Evolutionary conservation across 2,888 invertebrate genomes (phyloP).

Genomic region (Amphipyra tragopoginis): DNA sequence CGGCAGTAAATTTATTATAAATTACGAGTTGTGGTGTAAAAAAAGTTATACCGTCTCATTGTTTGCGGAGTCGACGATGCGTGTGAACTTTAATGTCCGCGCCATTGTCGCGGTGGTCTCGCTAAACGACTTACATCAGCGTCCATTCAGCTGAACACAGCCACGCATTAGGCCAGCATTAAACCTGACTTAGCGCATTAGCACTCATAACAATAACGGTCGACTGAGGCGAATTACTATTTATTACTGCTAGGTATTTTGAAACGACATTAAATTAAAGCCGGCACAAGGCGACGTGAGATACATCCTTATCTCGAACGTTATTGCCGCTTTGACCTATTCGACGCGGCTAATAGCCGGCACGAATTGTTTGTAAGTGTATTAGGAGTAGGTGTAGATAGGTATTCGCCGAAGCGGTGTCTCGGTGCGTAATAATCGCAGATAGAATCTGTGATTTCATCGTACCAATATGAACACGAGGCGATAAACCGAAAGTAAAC

Average conservation of each 20-base stretch:
- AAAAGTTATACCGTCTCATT: slow-evolving; percentile 69
- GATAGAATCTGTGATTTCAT: slow-evolving; percentile 61
- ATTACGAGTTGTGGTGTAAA: slow-evolving; percentile 72
- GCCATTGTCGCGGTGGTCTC: slow-evolving; percentile 63
- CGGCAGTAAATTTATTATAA: slow-evolving; percentile 71
- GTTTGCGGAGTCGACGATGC: slow-evolving; percentile 74
- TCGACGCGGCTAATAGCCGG: slow-evolving; percentile 62
- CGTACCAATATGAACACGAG: slow-evolving; percentile 59
- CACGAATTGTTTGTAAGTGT: slow-evolving; percentile 64
- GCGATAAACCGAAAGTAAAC: slow-evolving; percentile 69
- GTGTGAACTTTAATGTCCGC: slow-evolving; percentile 75
- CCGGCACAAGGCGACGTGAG: slow-evolving; percentile 56
- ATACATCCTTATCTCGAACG: slow-evolving; percentile 64
- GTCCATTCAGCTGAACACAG: slow-evolving; percentile 63
- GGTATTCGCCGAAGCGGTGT: slow-evolving; percentile 24
- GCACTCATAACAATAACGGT: slow-evolving; percentile 75
- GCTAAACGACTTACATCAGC: slow-evolving; percentile 70
- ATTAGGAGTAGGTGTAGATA: slow-evolving; percentile 40
- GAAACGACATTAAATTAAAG: slow-evolving; percentile 72
- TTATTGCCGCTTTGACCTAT: slow-evolving; percentile 72
- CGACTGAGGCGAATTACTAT: slow-evolving; percentile 74
- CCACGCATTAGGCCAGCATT: slow-evolving; percentile 72
- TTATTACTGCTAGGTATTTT: slow-evolving; percentile 76
- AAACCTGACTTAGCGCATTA: slow-evolving; percentile 73
- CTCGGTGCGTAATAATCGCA: slow-evolving; percentile 54